Evolutionary conservation across 2,113 vertebrate species (phyloP).

Genomic region (Heloderma charlesbogerti): DNA sequence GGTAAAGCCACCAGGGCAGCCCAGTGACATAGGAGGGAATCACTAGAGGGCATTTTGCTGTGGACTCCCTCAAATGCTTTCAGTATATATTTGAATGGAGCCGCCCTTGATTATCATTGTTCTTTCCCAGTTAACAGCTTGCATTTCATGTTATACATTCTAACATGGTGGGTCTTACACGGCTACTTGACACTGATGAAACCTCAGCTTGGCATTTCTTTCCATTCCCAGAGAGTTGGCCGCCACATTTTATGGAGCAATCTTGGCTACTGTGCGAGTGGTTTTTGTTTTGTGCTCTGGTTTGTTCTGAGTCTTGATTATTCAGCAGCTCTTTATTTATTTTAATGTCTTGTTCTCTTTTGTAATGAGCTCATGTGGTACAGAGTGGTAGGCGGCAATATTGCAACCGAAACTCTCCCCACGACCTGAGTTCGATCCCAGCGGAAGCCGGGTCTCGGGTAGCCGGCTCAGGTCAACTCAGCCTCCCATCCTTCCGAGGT

Average conservation of each 20-base stretch:
- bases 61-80: background rate
- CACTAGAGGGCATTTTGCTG: background rate
- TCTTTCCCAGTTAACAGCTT: background rate
- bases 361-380: too few species aligned
- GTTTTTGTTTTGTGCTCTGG: constrained; percentile 21
- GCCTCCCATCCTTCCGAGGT: too few species aligned
- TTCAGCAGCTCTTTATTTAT: constrained; percentile 63
- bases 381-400: too few species aligned
- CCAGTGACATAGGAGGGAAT: too few species aligned
- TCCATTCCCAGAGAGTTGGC: constrained; percentile 41
- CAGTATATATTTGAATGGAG: background rate
- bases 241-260: constrained; percentile 43
- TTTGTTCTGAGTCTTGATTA: constrained; percentile 48
- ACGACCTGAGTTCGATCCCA: too few species aligned
- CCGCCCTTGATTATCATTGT: background rate
- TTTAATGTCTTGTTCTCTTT: constrained; percentile 62
- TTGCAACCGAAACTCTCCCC: too few species aligned
- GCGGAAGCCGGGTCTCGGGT: too few species aligned
- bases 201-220: constrained; percentile 48
- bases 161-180: background rate
- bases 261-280: constrained; percentile 57
- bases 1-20: background rate
- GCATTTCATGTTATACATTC: background rate
- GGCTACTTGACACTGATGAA: constrained; percentile 41
- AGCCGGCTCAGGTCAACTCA: too few species aligned